Base-by-base conservation (phyloP, 2,113 vertebrate genomes). In the Phaethornis superciliosus region DNA sequence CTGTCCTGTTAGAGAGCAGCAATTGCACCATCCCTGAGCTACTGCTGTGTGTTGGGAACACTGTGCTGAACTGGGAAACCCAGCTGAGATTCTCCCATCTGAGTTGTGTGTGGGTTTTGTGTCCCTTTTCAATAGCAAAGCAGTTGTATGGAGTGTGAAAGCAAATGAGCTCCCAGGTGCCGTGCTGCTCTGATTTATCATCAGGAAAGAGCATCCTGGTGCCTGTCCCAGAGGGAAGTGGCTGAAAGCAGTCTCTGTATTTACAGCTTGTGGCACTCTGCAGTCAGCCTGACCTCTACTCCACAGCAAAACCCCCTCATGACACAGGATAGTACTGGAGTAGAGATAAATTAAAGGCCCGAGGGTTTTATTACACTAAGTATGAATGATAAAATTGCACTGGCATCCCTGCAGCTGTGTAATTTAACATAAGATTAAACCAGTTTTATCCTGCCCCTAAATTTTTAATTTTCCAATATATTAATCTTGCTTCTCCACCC, bases 381-480 rank as follows among this genome's bases (percentile, higher is more conserved):
- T 46, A 58, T 84, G 72, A 96, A 84, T 71, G 64, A 79, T 69
- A 81, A 89, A 95, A 96, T 86, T 68, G 46, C 49, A n/a, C 52
- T 81, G 85, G n/a, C 3, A 14, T 64, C 72, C 27, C 85, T 71
- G 82, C 49, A 64, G 76, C 75, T 82, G 23, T 88, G 58, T 94
- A 85, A 94, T 79, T 91, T 90, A 93, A 85, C 12, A 17, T 54
- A 58, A 68, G 27, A 55, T 62, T 90, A 24, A 86, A 78, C 90
- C 83, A 81, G 40, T 64, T 95, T 92, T 90, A 72, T 75, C 63
- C 64, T 84, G 44, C n/a, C 52, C 47, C 49, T 88, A 62, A 81
- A 93, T 92, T 93, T 95, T 94, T 93, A 84, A 92, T 91, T 94
- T 94, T 88, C 85, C 68, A 75, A 35, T 92, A 69, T 81, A 26